Base-by-base conservation (phyloP, 1,140 invertebrate species). In the Helicoverpa zea region DNA sequence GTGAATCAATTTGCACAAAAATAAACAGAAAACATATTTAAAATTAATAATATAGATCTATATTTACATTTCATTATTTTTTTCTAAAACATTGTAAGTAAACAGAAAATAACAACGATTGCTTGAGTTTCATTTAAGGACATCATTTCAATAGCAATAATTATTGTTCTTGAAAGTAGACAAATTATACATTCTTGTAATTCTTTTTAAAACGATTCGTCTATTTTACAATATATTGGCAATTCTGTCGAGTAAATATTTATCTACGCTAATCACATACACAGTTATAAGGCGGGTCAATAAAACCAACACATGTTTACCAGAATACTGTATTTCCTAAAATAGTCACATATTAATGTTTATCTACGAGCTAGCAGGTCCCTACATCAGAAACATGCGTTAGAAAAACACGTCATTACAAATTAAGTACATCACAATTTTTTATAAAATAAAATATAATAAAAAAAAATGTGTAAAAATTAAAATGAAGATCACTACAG, bases 321-420 rank as follows among this genome's bases (percentile, higher is more conserved):
- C 84, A 91, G 91, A 94, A 94, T 93, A 93, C 87, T 94, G 89
- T 94, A 94, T 93, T 94, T 86, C 76, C 91, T 90, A 92, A 90
- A 91, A 91, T 87, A 84, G 88, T 87, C 83, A 89, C 88, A 91
- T 92, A 89, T 10, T 86, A 84, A 80, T 82, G 82, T 85, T 79
- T 68, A 83, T 88, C 86, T 92, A 88, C 63, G 85, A 86, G 87
- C 88, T 90, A 92, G 90, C 90, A 91, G 91, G 91, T 92, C 92
- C 91, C 92, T 92, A 91, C 84, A 88, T 85, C 79, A 90, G 88
- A 91, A 93, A 92, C 90, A 89, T 89, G 84, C 86, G 82, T 87
- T 84, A 72, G 72, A 84, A 90, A 90, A 85, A 88, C 87, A 87
- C 79, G 29, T 81, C 11, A 59, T 29, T 86, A 88, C 77, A 89